A percentile compares a stretch with the other conserved stretches of the same genome.
phyloP scores from a whole-genome alignment of 2,797 vertebrate genomes.

The Eulemur coronatus region DNA sequence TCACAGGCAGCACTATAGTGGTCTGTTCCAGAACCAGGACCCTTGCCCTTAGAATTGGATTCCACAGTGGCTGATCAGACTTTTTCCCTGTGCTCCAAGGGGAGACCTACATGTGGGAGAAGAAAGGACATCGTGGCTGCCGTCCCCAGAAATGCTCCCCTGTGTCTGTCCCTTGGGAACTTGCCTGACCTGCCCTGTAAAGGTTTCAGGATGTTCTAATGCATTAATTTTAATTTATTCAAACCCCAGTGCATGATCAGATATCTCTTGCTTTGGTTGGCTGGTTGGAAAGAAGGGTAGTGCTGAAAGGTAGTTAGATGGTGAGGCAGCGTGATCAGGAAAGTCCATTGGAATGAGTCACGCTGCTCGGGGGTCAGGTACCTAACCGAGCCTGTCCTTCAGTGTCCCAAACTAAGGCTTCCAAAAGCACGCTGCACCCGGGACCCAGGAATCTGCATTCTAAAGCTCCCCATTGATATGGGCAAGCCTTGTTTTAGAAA shows the following conservation, averaged over 20 bases:
- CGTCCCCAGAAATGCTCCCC: background rate
- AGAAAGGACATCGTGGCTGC: background rate
- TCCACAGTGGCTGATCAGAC: accelerated
- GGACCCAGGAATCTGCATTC: background rate
- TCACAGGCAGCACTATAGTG: background rate
- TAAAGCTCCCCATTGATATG: background rate
- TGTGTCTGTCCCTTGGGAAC: background rate
- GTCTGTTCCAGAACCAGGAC: background rate
- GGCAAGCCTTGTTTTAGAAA: background rate
- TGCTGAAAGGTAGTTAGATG: background rate
- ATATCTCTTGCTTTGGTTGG: background rate
- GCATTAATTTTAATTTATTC: background rate
- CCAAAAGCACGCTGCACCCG: accelerated
- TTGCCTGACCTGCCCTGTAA: background rate
- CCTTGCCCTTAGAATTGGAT: background rate
- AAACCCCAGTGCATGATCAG: background rate
- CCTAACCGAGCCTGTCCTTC: background rate
- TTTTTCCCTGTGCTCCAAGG: background rate
- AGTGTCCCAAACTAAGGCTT: background rate
- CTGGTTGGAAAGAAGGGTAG: background rate
- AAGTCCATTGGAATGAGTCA: accelerated
- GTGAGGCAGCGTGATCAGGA: background rate
- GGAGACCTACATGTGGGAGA: background rate
- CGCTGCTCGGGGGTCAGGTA: background rate
- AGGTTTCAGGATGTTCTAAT: background rate